These are phyloP conservation scores for Protomyctophum bolini DNA, from an alignment of 2,113 vertebrate genomes.

Conservation along the genomic window DNA sequence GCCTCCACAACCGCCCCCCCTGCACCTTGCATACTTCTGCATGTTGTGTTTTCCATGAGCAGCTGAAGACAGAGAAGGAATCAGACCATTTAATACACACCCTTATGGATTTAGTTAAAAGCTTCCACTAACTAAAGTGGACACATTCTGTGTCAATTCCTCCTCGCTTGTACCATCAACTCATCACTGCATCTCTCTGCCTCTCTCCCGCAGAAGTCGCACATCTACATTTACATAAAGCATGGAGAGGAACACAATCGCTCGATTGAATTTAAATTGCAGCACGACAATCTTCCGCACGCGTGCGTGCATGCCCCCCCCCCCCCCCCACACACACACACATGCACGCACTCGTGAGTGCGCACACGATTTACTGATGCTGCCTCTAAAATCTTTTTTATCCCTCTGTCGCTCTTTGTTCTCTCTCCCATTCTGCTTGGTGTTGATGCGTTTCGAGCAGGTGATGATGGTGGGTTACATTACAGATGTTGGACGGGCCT, in stretches of 20 bases:
- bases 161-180: neutral
- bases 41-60: conserved; percentile 18
- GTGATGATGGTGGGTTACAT: conserved; percentile 29
- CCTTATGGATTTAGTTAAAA: conserved; percentile 25
- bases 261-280: neutral
- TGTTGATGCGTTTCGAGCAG: conserved; percentile 10
- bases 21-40: conserved; percentile 11
- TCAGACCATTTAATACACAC: conserved; percentile 5
- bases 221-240: conserved; percentile 36
- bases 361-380: conserved; percentile 23
- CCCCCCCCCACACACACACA: neutral
- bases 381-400: conserved; percentile 3
- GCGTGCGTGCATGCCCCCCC: too few species aligned
- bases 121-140: conserved; percentile 6
- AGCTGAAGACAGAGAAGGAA: conserved; percentile 30
- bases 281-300: neutral
- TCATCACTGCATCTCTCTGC: conserved; percentile 3
- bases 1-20: neutral
- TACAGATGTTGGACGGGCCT: conserved; percentile 26
- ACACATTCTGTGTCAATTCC: conserved; percentile 4
- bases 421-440: conserved; percentile 18
- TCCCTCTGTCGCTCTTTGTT: conserved; percentile 32
- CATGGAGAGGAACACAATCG: conserved; percentile 1
- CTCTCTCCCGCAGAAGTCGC: neutral
- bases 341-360: conserved; percentile 3